Evolutionary conservation across 1,140 invertebrate genomes (phyloP).

Genomic region (Aradophagus sp.): DNA sequence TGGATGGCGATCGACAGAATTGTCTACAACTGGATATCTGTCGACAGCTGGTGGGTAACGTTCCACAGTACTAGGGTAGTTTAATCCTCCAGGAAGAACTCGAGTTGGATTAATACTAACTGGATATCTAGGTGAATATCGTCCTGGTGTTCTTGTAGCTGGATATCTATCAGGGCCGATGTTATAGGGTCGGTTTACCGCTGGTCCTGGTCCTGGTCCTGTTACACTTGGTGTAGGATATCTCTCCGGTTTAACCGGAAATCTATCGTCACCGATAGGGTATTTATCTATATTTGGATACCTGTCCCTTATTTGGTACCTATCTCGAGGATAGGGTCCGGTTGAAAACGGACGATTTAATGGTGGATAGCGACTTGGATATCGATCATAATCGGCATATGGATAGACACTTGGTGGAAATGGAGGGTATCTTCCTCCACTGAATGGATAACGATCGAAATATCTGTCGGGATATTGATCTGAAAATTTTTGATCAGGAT

Average conservation of each 20-base stretch:
- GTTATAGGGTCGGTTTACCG: too few relatives aligned
- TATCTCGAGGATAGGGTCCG: conserved; percentile 60
- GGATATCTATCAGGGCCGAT: conserved; percentile 67
- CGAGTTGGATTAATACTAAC: conserved; percentile 14
- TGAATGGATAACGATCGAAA: conserved; percentile 70
- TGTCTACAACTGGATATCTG: conserved; percentile 63
- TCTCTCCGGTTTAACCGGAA: conserved; percentile 60
- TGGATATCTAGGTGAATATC: conserved; percentile 73
- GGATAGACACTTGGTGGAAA: conserved; percentile 63
- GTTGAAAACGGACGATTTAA: conserved; percentile 47
- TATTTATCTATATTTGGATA: conserved; percentile 68
- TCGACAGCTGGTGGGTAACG: conserved; percentile 64
- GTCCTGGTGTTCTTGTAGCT: conserved; percentile 48
- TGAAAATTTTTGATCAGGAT: conserved; percentile 68
- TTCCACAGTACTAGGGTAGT: conserved; percentile 61
- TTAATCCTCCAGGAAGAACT: conserved; percentile 34
- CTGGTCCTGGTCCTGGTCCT: conserved; percentile 16
- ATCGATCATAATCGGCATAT: conserved; percentile 50
- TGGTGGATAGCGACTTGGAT: conserved; percentile 64
- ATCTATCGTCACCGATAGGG: conserved; percentile 50
- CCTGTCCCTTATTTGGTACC: conserved; percentile 65
- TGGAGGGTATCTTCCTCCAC: conserved; percentile 58
- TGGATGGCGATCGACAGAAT: conserved; percentile 68
- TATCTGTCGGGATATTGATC: conserved; percentile 70
- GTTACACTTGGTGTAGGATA: conserved; percentile 59